Conservation (phyloP, 2,797 vertebrate species). For the Crax fasciolata region DNA sequence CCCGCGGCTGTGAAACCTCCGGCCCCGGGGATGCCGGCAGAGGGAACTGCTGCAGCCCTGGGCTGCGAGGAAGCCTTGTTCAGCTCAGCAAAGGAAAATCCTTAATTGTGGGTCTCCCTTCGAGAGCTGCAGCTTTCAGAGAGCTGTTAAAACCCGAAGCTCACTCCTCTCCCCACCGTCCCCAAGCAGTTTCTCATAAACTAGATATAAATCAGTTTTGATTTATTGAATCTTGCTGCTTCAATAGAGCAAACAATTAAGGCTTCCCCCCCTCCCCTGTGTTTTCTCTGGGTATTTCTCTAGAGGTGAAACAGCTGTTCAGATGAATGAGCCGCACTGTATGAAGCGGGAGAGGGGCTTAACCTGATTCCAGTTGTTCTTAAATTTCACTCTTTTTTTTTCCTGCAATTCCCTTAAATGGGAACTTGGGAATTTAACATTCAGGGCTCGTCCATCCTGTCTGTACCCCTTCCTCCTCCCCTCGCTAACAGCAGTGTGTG, state of each 20-base stretch:
- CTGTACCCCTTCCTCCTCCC: conserved; percentile 28
- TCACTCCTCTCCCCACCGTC: background rate
- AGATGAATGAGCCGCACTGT: conserved; percentile 67
- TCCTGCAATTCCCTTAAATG: background rate
- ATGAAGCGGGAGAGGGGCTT: conserved; percentile 33
- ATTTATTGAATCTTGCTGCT: conserved; percentile 43
- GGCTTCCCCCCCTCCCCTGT: conserved; percentile 36
- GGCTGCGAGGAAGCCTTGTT: conserved; percentile 6
- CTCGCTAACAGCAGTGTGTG: background rate
- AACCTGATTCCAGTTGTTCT: conserved; percentile 71
- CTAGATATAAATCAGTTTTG: conserved; percentile 19
- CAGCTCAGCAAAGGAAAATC: conserved; percentile 60
- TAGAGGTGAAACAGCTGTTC: conserved; percentile 75
- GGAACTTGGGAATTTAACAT: conserved; percentile 45
- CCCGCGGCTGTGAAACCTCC: background rate
- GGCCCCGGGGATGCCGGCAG: background rate
- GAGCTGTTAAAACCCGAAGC: conserved; percentile 14
- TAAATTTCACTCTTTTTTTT: background rate
- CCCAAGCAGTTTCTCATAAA: background rate
- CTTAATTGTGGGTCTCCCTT: background rate
- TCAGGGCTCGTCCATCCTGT: conserved; percentile 46
- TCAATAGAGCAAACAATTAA: conserved; percentile 56
- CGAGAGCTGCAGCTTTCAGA: conserved; percentile 5
- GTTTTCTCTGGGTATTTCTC: conserved; percentile 67
- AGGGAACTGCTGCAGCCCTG: conserved; percentile 54